These are phyloP conservation scores for Apoda limacodes DNA, from an alignment of 2,888 invertebrate species.

Conservation along the genomic window DNA sequence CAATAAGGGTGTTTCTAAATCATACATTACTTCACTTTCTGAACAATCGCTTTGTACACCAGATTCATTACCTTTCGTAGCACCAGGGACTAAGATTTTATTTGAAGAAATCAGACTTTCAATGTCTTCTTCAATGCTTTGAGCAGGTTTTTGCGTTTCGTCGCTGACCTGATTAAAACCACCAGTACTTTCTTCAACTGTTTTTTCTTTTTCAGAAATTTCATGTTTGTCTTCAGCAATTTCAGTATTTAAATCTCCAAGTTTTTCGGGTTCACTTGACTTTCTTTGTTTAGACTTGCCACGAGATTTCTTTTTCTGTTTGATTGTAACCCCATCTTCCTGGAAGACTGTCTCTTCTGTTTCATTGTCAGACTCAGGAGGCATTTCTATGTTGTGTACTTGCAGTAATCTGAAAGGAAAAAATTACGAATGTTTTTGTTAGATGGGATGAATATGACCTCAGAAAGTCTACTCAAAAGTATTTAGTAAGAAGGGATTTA, in stretches of 20 bases:
- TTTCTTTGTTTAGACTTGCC: slow-evolving; percentile 53
- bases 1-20: slow-evolving; percentile 38
- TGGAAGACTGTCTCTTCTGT: slow-evolving; percentile 42
- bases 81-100: slow-evolving; percentile 56
- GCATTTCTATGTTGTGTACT: slow-evolving; percentile 77
- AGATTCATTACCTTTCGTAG: slow-evolving; percentile 29
- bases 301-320: slow-evolving; percentile 50
- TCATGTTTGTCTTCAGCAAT: too few species aligned
- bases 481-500: too few species aligned
- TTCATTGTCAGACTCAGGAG: slow-evolving; percentile 65
- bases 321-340: slow-evolving; percentile 35
- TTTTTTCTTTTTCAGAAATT: slow-evolving; percentile 47
- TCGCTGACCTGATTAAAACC: slow-evolving; percentile 23
- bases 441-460: background rate
- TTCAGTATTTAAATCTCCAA: too few species aligned
- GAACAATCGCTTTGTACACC: slow-evolving; percentile 39
- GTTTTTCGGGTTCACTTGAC: slow-evolving; percentile 45
- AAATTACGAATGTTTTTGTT: slow-evolving; percentile 9
- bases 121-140: slow-evolving; percentile 53
- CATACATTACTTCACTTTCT: slow-evolving; percentile 36
- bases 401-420: slow-evolving; percentile 74
- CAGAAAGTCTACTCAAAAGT: too few species aligned
- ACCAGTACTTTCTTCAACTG: slow-evolving; percentile 42
- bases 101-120: slow-evolving; percentile 63
- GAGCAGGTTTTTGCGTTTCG: slow-evolving; percentile 13